A percentile compares a stretch with the other conserved stretches of the same genome.
These are phyloP conservation scores for Holothuria scabra DNA, from an alignment of 53 echinoderm and acorn worm genomes.

Conservation along the genomic window DNA sequence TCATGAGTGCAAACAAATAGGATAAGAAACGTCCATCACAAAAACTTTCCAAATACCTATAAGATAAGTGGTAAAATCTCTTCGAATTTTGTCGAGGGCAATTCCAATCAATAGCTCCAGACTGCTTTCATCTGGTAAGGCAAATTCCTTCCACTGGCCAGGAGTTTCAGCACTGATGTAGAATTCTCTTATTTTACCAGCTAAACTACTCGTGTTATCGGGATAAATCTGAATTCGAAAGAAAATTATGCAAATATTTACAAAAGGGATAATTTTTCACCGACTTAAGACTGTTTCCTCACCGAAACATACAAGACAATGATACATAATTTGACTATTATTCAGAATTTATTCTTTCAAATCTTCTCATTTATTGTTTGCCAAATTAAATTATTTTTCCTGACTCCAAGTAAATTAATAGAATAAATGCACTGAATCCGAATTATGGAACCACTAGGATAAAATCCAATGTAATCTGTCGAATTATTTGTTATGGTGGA, in stretches of 20 bases:
- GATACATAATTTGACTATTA: too few relatives aligned
- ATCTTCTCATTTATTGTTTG: too few relatives aligned
- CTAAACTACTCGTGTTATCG: conserved; percentile 10
- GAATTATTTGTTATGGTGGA: too few relatives aligned
- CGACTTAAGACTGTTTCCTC: neutral
- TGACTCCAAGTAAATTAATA: too few relatives aligned
- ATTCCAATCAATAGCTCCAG: conserved; percentile 25
- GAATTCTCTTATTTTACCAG: conserved; percentile 28
- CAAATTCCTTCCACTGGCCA: conserved; percentile 7
- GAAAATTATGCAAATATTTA: neutral
- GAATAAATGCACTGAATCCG: too few relatives aligned
- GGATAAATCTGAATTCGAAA: neutral
- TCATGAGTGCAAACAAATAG: too few relatives aligned
- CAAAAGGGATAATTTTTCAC: neutral
- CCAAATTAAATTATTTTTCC: too few relatives aligned
- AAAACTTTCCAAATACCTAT: neutral
- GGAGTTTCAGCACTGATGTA: conserved; percentile 5
- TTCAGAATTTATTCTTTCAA: too few relatives aligned
- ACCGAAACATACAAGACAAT: too few relatives aligned
- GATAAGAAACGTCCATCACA: too few relatives aligned
- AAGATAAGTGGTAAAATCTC: conserved; percentile 27
- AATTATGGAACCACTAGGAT: too few relatives aligned
- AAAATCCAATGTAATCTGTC: too few relatives aligned
- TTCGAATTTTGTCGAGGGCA: conserved; percentile 28
- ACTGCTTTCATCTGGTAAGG: neutral